Evolutionary conservation across 2,888 invertebrate species (phyloP).

Genomic region (Drosophila diplacantha): DNA sequence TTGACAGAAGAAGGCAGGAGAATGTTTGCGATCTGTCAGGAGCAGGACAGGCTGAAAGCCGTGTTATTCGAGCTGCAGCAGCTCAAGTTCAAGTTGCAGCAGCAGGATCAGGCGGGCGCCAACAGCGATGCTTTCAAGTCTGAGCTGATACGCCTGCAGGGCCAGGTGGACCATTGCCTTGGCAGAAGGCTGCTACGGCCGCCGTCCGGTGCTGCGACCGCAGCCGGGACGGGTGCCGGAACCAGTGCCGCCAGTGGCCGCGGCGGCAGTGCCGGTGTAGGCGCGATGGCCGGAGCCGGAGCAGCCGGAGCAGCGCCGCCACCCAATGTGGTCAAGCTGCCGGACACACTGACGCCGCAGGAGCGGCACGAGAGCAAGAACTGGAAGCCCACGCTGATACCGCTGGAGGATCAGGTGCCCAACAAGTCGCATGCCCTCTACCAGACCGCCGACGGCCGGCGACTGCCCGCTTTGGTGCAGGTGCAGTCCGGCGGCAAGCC

Average conservation of each 20-base stretch:
- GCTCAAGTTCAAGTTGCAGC: background rate
- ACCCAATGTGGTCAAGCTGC: slow-evolving; percentile 76
- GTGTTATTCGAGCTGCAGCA: background rate
- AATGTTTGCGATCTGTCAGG: background rate
- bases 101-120: background rate
- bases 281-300: too few species aligned
- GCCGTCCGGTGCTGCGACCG: slow-evolving; percentile 64
- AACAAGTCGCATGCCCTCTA: slow-evolving; percentile 77
- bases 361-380: slow-evolving; percentile 80
- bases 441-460: slow-evolving; percentile 81
- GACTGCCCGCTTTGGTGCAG: slow-evolving; percentile 83
- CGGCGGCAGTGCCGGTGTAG: too few species aligned
- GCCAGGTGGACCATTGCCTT: background rate
- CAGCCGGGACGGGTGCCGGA: slow-evolving; percentile 50
- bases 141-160: background rate
- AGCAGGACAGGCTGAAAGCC: background rate
- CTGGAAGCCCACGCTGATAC: slow-evolving; percentile 86
- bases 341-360: slow-evolving; percentile 77
- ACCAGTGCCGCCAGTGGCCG: slow-evolving; percentile 32
- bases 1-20: background rate
- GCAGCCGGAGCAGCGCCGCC: slow-evolving; percentile 42
- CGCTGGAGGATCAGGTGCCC: slow-evolving; percentile 79
- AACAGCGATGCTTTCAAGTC: background rate
- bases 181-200: slow-evolving; percentile 49
- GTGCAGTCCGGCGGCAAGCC: slow-evolving; percentile 88